phyloP scores from a whole-genome alignment of 37 sponge, comb jelly and placozoan species.

The Haliclona indistincta region DNA sequence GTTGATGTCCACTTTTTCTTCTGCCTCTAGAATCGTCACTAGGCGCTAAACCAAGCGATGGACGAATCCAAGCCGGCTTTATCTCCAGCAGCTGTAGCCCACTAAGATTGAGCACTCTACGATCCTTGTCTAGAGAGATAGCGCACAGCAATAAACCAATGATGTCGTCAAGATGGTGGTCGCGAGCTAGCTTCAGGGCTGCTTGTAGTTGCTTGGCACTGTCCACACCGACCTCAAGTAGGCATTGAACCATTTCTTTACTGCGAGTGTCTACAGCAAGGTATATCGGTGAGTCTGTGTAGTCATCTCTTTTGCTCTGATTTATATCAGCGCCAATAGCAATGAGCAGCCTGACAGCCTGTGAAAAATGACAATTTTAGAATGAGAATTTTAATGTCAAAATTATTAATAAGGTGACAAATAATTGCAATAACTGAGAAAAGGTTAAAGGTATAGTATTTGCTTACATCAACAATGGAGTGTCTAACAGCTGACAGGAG shows the following conservation, averaged over 20 bases:
- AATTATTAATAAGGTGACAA: background rate
- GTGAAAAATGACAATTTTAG: background rate
- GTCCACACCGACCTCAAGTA: constrained; percentile 37
- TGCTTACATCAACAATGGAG: constrained; percentile 46
- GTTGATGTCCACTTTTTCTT: no score
- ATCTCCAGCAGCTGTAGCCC: constrained; percentile 43
- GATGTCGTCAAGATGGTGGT: constrained; percentile 30
- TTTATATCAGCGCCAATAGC: constrained; percentile 72
- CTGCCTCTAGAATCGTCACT: no score
- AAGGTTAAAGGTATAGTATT: background rate
- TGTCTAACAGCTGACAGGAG: constrained; percentile 54
- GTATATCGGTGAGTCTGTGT: constrained; percentile 53
- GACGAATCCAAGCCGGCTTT: constrained; percentile 54
- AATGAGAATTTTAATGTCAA: background rate
- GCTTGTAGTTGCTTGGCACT: constrained; percentile 12
- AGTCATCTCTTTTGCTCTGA: constrained; percentile 8
- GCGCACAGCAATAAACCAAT: constrained; percentile 48
- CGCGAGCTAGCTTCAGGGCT: constrained; percentile 50
- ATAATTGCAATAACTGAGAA: background rate
- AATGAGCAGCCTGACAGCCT: constrained; percentile 66
- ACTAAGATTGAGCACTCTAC: constrained; percentile 43
- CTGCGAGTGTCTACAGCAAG: constrained; percentile 40
- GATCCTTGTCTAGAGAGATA: constrained; percentile 16
- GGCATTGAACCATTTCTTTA: constrained; percentile 50
- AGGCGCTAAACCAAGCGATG: constrained; percentile 15